These are phyloP conservation scores for Circus cinereus DNA, from an alignment of 2,797 vertebrate species.

Conservation along the genomic window DNA sequence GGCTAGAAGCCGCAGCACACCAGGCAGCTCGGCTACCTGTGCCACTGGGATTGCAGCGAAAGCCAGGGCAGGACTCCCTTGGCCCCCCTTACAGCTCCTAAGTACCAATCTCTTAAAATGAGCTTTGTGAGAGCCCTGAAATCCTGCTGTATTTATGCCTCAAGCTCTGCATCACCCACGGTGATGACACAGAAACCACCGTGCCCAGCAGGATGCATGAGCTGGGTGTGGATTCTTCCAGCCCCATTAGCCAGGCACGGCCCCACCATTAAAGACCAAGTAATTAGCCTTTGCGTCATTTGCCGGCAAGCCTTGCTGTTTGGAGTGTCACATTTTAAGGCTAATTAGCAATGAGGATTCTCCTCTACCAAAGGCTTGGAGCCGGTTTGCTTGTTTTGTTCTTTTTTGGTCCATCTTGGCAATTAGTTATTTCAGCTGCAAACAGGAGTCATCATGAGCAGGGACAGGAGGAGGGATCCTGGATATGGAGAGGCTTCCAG, in stretches of 20 bases:
- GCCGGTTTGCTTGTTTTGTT: conserved; percentile 42
- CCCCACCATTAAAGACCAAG: conserved; percentile 29
- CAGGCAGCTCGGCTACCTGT: not conserved
- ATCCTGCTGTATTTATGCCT: conserved; percentile 24
- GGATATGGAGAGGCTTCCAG: not conserved
- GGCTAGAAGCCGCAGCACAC: not conserved
- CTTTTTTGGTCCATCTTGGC: not conserved
- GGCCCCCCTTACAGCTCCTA: not conserved
- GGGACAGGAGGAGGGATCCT: not conserved
- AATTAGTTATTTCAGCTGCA: conserved; percentile 27
- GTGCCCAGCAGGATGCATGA: conserved; percentile 41
- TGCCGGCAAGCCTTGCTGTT: conserved; percentile 46
- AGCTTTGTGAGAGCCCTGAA: not conserved
- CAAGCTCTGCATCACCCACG: not conserved
- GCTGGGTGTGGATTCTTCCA: conserved; percentile 46
- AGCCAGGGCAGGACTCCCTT: not conserved
- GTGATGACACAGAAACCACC: conserved; percentile 42
- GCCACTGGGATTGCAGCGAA: rapidly evolving
- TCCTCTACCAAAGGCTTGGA: conserved; percentile 45
- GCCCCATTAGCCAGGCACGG: conserved; percentile 44
- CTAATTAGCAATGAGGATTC: conserved; percentile 55
- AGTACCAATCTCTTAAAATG: not conserved
- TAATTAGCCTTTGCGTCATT: conserved; percentile 60
- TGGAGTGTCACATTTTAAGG: conserved; percentile 38
- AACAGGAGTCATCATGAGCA: not conserved